phyloP scores from a whole-genome alignment of 2,113 vertebrate species.

The Burhinus oedicnemus region DNA sequence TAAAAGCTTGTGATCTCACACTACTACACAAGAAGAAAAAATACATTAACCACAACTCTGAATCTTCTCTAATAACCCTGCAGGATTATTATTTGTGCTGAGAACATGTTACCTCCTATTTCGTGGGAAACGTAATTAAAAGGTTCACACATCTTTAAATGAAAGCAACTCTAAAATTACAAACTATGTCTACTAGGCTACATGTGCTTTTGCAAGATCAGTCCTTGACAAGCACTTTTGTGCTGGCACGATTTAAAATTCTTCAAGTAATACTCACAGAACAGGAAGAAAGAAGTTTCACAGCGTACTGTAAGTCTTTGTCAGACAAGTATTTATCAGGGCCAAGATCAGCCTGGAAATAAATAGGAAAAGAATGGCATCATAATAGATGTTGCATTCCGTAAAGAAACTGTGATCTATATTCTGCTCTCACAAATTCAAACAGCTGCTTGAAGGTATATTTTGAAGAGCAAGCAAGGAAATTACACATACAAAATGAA shows the following conservation, averaged over 20 bases:
- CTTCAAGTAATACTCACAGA: slow-evolving; percentile 80
- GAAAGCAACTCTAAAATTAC: slow-evolving; percentile 5
- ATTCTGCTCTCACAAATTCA: not conserved
- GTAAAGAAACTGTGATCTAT: not conserved
- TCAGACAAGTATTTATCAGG: slow-evolving; percentile 95
- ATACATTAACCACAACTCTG: not conserved
- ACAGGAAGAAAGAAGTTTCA: slow-evolving; percentile 90
- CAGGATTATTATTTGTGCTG: not conserved
- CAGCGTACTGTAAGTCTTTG: slow-evolving; percentile 93
- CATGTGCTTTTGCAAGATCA: not conserved
- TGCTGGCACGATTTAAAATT: not conserved
- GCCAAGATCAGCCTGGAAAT: slow-evolving; percentile 91
- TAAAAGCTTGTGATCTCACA: not conserved
- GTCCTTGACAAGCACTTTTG: not conserved
- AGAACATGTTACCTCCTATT: not conserved
- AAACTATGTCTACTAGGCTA: not conserved
- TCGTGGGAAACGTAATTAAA: slow-evolving; percentile 24
- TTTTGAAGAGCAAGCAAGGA: not conserved
- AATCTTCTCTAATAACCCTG: not conserved
- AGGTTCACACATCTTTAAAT: not conserved
- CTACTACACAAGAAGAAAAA: not conserved
- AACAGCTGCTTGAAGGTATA: not conserved
- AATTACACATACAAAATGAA: not conserved
- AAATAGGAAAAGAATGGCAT: slow-evolving; percentile 3
- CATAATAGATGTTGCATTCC: not conserved